Evolutionary conservation across 2,113 vertebrate genomes (phyloP).

Genomic region (Nyctereutes procyonoides): DNA sequence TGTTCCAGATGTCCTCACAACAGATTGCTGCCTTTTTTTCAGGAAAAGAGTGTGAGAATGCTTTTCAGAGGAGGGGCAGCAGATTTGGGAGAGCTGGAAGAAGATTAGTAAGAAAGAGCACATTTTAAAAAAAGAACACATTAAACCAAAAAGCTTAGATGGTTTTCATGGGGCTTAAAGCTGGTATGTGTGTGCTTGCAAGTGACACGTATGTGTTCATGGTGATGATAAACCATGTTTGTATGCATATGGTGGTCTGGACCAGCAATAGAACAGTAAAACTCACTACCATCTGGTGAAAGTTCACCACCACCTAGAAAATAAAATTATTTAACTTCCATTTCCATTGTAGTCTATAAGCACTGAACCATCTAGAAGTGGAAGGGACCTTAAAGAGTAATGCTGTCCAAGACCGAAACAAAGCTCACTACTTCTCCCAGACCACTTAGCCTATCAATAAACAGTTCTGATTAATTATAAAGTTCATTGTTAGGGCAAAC

Average conservation of each 20-base stretch:
- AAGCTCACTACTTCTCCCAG: background rate
- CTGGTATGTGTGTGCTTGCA: background rate
- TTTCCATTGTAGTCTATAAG: slow-evolving; percentile 1
- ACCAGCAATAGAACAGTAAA: background rate
- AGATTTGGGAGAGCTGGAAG: background rate
- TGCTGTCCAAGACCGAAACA: background rate
- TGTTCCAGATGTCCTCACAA: background rate
- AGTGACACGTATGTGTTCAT: background rate
- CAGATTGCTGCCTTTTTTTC: background rate
- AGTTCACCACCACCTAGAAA: background rate
- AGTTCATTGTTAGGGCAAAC: background rate
- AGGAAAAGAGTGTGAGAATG: background rate
- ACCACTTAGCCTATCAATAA: background rate
- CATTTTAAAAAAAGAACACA: background rate
- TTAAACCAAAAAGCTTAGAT: background rate
- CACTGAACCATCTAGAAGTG: background rate
- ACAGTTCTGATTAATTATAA: slow-evolving; percentile 1
- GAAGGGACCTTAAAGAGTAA: background rate
- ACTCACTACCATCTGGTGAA: background rate
- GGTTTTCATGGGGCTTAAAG: background rate
- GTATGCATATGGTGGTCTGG: background rate
- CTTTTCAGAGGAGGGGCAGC: background rate
- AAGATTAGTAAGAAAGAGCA: background rate
- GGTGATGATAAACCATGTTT: background rate
- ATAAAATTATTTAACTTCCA: slow-evolving; percentile 5